A percentile compares a stretch with the other conserved stretches of the same genome.
Conservation (phyloP, 2,888 invertebrate species). For the Strigamia transsilvanica region DNA sequence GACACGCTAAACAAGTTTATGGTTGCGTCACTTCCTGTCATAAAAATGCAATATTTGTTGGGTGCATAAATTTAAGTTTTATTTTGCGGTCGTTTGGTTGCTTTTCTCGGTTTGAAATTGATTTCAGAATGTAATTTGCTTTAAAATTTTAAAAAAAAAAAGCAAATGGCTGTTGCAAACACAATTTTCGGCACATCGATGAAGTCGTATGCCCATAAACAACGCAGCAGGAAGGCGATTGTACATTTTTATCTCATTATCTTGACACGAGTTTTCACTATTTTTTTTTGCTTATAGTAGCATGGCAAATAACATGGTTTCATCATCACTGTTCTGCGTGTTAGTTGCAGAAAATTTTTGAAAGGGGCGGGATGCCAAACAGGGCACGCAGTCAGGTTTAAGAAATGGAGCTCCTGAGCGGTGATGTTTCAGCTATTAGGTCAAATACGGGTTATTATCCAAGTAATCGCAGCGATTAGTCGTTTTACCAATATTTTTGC, state of each 20-base stretch:
- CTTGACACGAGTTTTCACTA: constrained; percentile 26
- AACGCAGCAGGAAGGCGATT: background rate
- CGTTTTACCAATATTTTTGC: constrained; percentile 31
- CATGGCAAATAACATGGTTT: constrained; percentile 32
- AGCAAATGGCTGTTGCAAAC: background rate
- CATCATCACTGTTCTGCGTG: constrained; percentile 7
- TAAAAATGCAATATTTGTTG: too few species aligned
- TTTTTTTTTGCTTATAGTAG: background rate
- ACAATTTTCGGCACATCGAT: background rate
- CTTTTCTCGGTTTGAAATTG: background rate
- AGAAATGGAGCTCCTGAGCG: constrained; percentile 2
- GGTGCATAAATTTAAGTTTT: background rate
- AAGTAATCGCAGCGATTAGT: constrained; percentile 1
- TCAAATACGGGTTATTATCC: background rate
- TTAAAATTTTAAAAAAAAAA: background rate
- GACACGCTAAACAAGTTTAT: too few species aligned
- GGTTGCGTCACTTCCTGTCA: too few species aligned
- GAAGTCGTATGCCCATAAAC: constrained; percentile 23
- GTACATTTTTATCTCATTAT: constrained; percentile 39
- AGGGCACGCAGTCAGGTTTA: constrained; percentile 28
- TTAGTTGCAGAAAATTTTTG: constrained; percentile 17
- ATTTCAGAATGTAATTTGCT: background rate
- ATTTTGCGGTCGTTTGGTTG: background rate
- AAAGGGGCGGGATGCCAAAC: constrained; percentile 20
- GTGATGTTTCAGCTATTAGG: constrained; percentile 11